phyloP scores from a whole-genome alignment of 1,140 invertebrate genomes.

The Holotrichia oblita region DNA sequence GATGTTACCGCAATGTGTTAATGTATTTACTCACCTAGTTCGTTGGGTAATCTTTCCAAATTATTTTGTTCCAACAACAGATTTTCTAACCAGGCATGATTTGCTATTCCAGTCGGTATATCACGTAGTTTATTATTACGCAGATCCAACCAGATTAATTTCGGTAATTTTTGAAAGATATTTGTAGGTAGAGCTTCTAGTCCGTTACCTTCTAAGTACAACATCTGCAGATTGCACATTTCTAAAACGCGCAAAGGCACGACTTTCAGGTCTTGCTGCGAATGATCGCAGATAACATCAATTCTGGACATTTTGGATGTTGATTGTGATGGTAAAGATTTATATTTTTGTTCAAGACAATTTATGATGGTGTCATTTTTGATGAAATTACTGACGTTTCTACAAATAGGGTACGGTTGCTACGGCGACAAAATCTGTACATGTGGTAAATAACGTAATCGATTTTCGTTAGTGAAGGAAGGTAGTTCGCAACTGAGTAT shows the following conservation, averaged over 20 bases:
- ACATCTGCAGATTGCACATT: conserved; percentile 57
- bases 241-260: conserved; percentile 52
- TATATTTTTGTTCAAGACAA: not conserved
- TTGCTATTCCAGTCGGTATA: no score
- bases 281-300: conserved; percentile 54
- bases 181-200: conserved; percentile 55
- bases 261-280: conserved; percentile 51
- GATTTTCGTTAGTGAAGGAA: no score
- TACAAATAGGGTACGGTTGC: not conserved
- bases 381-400: conserved; percentile 5
- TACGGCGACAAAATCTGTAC: no score
- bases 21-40: conserved; percentile 44
- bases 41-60: conserved; percentile 54
- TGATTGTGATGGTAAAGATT: not conserved
- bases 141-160: conserved; percentile 50
- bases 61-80: conserved; percentile 58
- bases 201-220: conserved; percentile 60
- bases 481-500: no score
- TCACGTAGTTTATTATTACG: no score
- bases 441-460: no score
- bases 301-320: conserved; percentile 49
- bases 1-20: no score
- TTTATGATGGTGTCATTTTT: conserved; percentile 12
- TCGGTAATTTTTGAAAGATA: conserved; percentile 57
- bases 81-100: conserved; percentile 46